These are phyloP conservation scores for Pachyramphus minor DNA, from an alignment of 2,113 vertebrate genomes.

Conservation along the genomic window DNA sequence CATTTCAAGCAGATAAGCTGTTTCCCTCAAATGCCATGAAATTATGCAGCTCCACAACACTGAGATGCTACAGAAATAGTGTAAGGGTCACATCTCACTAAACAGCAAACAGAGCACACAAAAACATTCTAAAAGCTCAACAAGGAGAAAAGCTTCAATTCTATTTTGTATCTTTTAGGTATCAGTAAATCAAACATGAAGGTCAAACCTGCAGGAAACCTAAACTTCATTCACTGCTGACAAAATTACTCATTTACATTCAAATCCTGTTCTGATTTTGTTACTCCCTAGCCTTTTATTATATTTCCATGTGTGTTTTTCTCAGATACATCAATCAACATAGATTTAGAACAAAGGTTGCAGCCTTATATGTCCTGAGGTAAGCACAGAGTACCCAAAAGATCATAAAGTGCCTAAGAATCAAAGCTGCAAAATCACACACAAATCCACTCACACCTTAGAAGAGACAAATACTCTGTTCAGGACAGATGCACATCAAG, in stretches of 20 bases:
- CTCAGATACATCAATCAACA: background rate
- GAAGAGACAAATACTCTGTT: background rate
- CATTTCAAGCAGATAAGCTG: background rate
- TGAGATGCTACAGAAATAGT: background rate
- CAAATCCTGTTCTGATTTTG: background rate
- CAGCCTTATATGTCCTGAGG: background rate
- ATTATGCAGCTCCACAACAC: background rate
- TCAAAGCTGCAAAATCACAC: background rate
- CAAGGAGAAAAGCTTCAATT: background rate
- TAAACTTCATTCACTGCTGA: background rate
- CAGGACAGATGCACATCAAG: background rate
- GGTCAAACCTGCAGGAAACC: background rate
- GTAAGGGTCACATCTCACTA: background rate
- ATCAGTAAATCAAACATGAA: background rate
- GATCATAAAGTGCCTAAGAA: background rate
- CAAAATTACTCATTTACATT: background rate
- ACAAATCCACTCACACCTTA: background rate
- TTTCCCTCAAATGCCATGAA: background rate
- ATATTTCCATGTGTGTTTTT: background rate
- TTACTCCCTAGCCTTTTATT: background rate
- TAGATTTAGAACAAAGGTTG: background rate
- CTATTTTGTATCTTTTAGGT: background rate
- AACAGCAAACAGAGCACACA: background rate
- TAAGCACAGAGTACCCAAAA: background rate
- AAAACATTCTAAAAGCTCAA: background rate